Evolutionary conservation across 2,113 vertebrate genomes (phyloP).

Genomic region (Ascaphus truei): DNA sequence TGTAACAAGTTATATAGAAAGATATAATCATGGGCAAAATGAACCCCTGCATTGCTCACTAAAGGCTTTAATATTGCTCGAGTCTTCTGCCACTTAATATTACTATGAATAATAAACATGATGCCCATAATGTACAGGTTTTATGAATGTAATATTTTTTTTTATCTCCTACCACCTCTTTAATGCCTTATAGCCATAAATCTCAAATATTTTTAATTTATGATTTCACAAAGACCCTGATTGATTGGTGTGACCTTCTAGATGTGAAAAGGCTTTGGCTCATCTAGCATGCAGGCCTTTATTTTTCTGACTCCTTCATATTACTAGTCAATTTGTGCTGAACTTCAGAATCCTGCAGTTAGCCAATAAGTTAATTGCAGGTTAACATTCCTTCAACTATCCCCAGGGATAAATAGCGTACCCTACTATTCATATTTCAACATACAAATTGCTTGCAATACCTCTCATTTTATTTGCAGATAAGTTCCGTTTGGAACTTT

Average conservation of each 20-base stretch:
- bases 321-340: slow-evolving; percentile 25
- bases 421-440: neutral
- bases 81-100: slow-evolving; percentile 7
- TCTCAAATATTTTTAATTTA: slow-evolving; percentile 28
- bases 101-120: slow-evolving; percentile 25
- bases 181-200: slow-evolving; percentile 12
- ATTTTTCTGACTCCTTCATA: slow-evolving; percentile 8
- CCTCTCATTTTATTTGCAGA: neutral
- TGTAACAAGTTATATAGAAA: no score
- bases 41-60: neutral
- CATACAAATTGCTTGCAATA: neutral
- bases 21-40: no score
- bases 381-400: neutral
- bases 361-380: slow-evolving; percentile 25
- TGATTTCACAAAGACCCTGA: slow-evolving; percentile 23
- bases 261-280: slow-evolving; percentile 17
- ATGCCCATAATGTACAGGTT: neutral
- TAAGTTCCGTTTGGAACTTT: neutral
- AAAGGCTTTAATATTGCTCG: neutral
- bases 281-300: slow-evolving; percentile 22
- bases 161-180: neutral
- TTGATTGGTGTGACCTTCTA: slow-evolving; percentile 35
- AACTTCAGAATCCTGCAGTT: slow-evolving; percentile 13
- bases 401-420: neutral
- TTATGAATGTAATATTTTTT: slow-evolving; percentile 30